Percentiles rank a stretch among this genome's conserved stretches.
These are phyloP conservation scores for Galaxea fascicularis DNA, from an alignment of 92 coral and sea anemone species.

Conservation along the genomic window DNA sequence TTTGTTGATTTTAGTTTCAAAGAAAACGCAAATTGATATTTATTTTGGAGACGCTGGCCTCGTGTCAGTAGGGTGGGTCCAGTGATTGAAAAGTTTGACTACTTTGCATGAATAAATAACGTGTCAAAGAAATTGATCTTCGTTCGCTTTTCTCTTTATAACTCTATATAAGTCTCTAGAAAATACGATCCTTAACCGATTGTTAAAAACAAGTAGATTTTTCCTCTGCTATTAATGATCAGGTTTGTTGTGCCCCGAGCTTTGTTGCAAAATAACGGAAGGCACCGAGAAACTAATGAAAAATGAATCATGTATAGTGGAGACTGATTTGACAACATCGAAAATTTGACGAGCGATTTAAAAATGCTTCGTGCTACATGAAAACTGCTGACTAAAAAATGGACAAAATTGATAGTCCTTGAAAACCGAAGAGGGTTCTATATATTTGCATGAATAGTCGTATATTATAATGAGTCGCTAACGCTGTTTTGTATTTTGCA, in stretches of 20 bases:
- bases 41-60: conserved; percentile 69
- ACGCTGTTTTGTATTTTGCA: conserved; percentile 16
- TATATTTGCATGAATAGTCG: conserved; percentile 37
- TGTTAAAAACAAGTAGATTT: not conserved
- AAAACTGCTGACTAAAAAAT: conserved; percentile 31
- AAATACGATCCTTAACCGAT: not conserved
- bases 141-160: not conserved
- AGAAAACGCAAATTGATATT: conserved; percentile 83
- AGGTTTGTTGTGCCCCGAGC: not conserved
- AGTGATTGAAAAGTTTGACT: conserved; percentile 56
- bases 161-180: not conserved
- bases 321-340: conserved; percentile 13
- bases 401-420: conserved; percentile 46
- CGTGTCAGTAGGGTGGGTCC: conserved; percentile 43
- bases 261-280: conserved; percentile 21
- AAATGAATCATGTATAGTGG: conserved; percentile 29
- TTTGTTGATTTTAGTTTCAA: conserved; percentile 75
- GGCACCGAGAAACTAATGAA: not conserved
- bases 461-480: conserved; percentile 16
- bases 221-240: not conserved
- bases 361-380: conserved; percentile 29
- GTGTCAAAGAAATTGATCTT: conserved; percentile 18
- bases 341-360: conserved; percentile 29
- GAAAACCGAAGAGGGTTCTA: conserved; percentile 14
- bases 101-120: conserved; percentile 53